Evolutionary conservation across 2,888 invertebrate species (phyloP).

Genomic region (Dendrolimus houi): DNA sequence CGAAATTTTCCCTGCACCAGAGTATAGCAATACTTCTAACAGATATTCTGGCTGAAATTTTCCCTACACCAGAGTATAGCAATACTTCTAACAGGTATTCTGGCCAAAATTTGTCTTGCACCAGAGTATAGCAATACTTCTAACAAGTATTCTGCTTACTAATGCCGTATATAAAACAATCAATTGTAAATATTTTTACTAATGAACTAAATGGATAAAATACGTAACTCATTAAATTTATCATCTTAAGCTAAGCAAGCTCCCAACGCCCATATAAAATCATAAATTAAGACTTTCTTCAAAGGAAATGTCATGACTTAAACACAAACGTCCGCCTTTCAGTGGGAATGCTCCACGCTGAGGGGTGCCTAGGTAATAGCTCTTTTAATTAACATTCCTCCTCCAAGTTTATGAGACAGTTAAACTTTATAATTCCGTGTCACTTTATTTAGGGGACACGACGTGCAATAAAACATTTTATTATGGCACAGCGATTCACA

Average conservation of each 20-base stretch:
- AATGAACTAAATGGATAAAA: too few relatives aligned
- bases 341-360: background rate
- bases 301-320: background rate
- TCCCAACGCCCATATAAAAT: background rate
- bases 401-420: constrained; percentile 16
- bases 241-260: background rate
- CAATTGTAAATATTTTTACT: too few relatives aligned
- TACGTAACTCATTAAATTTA: too few relatives aligned
- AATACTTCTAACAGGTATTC: too few relatives aligned
- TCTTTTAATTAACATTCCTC: constrained; percentile 18
- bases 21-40: too few relatives aligned
- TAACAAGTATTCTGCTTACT: too few relatives aligned
- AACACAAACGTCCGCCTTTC: background rate
- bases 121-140: too few relatives aligned
- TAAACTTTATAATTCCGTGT: constrained; percentile 13
- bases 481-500: background rate
- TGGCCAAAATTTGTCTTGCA: too few relatives aligned
- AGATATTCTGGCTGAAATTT: too few relatives aligned
- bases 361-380: constrained; percentile 7
- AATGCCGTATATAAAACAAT: too few relatives aligned
- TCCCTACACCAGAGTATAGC: too few relatives aligned
- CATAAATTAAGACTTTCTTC: background rate
- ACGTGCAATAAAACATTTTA: constrained; percentile 2
- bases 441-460: constrained; percentile 11
- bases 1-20: too few relatives aligned